Percentiles rank a stretch among this genome's conserved stretches.
Evolutionary conservation across 1,140 invertebrate genomes (phyloP).

Genomic region (Pachypsylla venusta): DNA sequence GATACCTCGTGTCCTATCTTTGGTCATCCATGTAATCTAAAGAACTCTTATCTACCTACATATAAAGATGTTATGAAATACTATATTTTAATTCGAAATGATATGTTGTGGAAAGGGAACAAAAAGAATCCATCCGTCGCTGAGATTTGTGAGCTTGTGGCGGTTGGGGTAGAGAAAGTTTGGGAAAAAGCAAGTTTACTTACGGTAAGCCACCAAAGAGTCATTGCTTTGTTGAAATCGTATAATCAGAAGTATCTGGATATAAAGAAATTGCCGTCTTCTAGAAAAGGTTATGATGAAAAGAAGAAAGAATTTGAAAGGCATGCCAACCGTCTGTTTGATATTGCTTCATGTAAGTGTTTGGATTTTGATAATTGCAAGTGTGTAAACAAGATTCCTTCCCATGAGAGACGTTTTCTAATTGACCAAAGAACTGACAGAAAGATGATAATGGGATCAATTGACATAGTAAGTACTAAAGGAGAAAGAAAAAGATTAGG

Average conservation of each 20-base stretch:
- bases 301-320: constrained; percentile 4
- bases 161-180: not conserved
- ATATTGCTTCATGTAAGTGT: constrained; percentile 11
- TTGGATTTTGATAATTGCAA: constrained; percentile 8
- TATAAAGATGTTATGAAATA: not conserved
- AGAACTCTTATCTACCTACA: not conserved
- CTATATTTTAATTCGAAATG: not conserved
- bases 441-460: constrained; percentile 1
- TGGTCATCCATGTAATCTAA: not conserved
- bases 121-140: not conserved
- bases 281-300: not conserved
- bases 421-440: constrained; percentile 10
- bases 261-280: not conserved
- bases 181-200: constrained; percentile 12
- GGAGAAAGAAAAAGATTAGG: not conserved
- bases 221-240: not conserved
- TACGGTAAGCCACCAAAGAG: not conserved
- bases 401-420: not conserved
- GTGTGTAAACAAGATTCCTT: constrained; percentile 4
- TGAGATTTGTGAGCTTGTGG: not conserved
- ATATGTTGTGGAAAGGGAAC: not conserved
- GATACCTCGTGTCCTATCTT: constrained; percentile 6
- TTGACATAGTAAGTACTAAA: constrained; percentile 6
- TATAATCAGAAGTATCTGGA: constrained; percentile 11
- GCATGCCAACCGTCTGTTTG: not conserved